Evolutionary conservation across 2,113 vertebrate species (phyloP).

Genomic region (Oryzias curvinotus): DNA sequence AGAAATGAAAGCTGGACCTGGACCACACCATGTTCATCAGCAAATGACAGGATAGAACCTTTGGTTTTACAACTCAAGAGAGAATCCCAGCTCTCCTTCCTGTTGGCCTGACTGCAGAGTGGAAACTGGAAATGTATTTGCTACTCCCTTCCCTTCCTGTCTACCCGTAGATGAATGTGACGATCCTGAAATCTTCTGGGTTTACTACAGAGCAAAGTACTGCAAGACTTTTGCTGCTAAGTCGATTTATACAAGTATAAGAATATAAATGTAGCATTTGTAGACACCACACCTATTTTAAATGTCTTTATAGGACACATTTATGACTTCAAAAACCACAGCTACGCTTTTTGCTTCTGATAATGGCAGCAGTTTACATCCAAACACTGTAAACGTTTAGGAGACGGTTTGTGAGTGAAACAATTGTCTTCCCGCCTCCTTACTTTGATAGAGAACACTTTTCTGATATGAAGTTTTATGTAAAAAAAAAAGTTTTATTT

Average conservation of each 20-base stretch:
- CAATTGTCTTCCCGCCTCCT: too few relatives aligned
- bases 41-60: slow-evolving; percentile 28
- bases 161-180: slow-evolving; percentile 32
- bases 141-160: slow-evolving; percentile 63
- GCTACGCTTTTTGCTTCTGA: background rate
- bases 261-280: slow-evolving; percentile 16
- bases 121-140: slow-evolving; percentile 58
- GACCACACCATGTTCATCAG: slow-evolving; percentile 6
- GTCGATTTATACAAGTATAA: slow-evolving; percentile 2
- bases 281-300: slow-evolving; percentile 55
- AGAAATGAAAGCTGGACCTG: background rate
- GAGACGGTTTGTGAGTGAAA: background rate
- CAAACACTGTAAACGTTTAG: background rate
- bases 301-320: slow-evolving; percentile 32
- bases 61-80: slow-evolving; percentile 28
- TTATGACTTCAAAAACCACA: slow-evolving; percentile 16
- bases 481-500: too few relatives aligned
- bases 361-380: background rate
- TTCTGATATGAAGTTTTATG: too few relatives aligned
- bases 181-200: slow-evolving; percentile 28
- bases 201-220: slow-evolving; percentile 12
- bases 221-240: slow-evolving; percentile 12
- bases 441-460: too few relatives aligned
- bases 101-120: slow-evolving; percentile 56
- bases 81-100: slow-evolving; percentile 63